Percentiles rank a stretch among this genome's conserved stretches.
phyloP scores from a whole-genome alignment of 2,113 vertebrate genomes.

The Dasyprocta punctata region DNA sequence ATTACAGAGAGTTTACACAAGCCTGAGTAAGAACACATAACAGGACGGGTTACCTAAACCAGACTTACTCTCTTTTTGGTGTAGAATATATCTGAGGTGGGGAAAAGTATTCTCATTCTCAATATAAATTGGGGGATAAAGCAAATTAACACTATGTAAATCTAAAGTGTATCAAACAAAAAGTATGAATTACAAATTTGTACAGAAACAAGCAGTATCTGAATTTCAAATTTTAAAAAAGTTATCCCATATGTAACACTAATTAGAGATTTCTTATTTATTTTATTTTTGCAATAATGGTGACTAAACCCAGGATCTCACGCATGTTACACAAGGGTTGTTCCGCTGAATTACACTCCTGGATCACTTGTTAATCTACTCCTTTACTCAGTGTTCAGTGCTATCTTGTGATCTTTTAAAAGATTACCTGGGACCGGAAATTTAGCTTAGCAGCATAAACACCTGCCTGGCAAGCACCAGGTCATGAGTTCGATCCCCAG shows the following conservation, averaged over 20 bases:
- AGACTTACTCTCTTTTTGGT: not conserved
- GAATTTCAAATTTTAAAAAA: not conserved
- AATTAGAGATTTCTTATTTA: not conserved
- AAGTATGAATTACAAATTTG: not conserved
- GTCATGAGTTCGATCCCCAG: no score
- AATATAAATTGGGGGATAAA: not conserved
- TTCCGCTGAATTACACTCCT: not conserved
- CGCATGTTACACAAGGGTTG: not conserved
- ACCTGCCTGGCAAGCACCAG: no score
- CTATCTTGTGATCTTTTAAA: not conserved
- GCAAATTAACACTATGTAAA: not conserved
- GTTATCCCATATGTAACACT: not conserved
- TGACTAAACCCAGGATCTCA: no score
- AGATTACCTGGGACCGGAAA: not conserved
- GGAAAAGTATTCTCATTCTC: not conserved
- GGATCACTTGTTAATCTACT: not conserved
- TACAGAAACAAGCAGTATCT: not conserved
- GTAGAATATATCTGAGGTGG: not conserved
- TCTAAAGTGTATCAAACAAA: not conserved
- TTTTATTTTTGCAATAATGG: not conserved
- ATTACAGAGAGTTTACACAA: not conserved
- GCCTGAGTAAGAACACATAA: not conserved
- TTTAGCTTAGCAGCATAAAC: no score
- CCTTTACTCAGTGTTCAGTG: not conserved
- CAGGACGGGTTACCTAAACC: not conserved